Percentiles rank a stretch among this genome's conserved stretches.
Evolutionary conservation across 2,113 vertebrate genomes (phyloP).

Genomic region (Danionella cerebrum): DNA sequence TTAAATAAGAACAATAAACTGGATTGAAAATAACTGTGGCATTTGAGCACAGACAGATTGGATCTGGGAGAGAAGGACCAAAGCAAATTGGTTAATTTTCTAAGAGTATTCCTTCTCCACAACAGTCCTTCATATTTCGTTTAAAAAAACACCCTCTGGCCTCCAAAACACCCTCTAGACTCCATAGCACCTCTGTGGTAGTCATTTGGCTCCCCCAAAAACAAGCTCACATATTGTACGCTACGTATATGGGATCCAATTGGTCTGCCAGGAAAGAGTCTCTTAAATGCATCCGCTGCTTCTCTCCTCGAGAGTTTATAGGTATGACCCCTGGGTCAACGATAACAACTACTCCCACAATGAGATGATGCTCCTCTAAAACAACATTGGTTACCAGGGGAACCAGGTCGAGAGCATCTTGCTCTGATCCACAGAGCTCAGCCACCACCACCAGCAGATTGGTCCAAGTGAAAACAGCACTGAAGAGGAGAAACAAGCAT

Average conservation of each 20-base stretch:
- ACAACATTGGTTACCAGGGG: slow-evolving; percentile 94
- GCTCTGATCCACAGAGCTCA: slow-evolving; percentile 92
- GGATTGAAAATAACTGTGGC: neutral
- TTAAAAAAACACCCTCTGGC: neutral
- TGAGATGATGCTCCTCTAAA: slow-evolving; percentile 94
- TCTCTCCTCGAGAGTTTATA: slow-evolving; percentile 95
- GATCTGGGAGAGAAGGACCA: neutral
- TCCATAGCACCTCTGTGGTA: neutral
- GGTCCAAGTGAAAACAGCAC: slow-evolving; percentile 97
- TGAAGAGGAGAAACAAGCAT: slow-evolving; percentile 38
- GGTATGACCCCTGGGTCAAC: slow-evolving; percentile 95
- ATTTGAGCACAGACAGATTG: neutral
- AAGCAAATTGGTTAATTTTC: neutral
- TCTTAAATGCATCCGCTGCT: slow-evolving; percentile 95
- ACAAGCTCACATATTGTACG: slow-evolving; percentile 90
- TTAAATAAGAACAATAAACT: neutral
- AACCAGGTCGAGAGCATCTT: slow-evolving; percentile 93
- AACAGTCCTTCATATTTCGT: neutral
- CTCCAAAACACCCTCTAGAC: neutral
- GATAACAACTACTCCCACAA: slow-evolving; percentile 93
- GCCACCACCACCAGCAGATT: slow-evolving; percentile 96
- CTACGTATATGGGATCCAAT: slow-evolving; percentile 94
- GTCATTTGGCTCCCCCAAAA: neutral
- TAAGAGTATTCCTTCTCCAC: neutral
- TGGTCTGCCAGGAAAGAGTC: slow-evolving; percentile 96